A percentile compares a stretch with the other conserved stretches of the same genome.
Conservation (phyloP, 2,113 vertebrate genomes). For the Hyla sarda region DNA sequence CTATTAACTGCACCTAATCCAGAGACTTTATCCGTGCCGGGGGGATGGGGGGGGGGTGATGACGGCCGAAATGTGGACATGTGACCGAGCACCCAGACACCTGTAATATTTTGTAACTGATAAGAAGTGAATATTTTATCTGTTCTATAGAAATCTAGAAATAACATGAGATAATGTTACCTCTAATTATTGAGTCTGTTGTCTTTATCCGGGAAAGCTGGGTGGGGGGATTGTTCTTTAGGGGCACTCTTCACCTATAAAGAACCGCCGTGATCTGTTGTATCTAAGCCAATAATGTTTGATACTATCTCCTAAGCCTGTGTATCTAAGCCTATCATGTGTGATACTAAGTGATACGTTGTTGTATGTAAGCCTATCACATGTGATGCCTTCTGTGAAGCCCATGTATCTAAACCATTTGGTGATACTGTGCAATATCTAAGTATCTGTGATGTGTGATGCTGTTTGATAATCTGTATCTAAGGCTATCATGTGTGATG, state of each 20-base stretch:
- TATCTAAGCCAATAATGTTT: no score
- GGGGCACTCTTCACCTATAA: no score
- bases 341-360: no score
- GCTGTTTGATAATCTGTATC: not conserved
- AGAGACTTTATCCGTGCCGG: constrained; percentile 15
- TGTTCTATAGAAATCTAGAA: constrained; percentile 56
- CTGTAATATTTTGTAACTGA: constrained; percentile 56
- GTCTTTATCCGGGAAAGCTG: not conserved
- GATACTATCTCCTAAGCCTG: no score
- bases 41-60: constrained; percentile 33
- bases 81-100: constrained; percentile 56
- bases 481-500: no score
- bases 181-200: constrained; percentile 8
- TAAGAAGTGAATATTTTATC: constrained; percentile 51
- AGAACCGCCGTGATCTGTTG: no score
- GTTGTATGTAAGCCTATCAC: no score
- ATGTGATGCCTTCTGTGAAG: no score
- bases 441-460: not conserved
- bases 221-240: no score
- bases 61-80: constrained; percentile 44
- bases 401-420: not conserved
- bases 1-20: not conserved
- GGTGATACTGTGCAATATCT: no score
- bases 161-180: constrained; percentile 50
- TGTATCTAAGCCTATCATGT: not conserved